A percentile compares a stretch with the other conserved stretches of the same genome.
Conservation (phyloP, 2,888 invertebrate genomes). For the Endomychus coccineus region DNA sequence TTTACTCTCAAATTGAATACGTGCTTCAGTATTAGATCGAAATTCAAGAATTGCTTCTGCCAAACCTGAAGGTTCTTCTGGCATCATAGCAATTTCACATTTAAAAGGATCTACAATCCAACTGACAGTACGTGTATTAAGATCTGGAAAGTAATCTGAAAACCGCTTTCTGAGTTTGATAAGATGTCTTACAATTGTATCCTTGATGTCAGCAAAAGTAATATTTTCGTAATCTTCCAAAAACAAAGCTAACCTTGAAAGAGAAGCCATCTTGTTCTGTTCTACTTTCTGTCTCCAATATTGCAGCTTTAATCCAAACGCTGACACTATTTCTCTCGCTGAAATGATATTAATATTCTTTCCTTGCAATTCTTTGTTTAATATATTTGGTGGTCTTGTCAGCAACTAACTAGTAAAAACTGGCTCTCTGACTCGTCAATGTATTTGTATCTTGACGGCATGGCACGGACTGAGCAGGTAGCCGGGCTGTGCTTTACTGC, state of each 20-base stretch:
- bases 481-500: no score
- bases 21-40: conserved; percentile 25
- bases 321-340: conserved; percentile 21
- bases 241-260: conserved; percentile 24
- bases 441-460: conserved; percentile 19
- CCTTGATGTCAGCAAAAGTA: conserved; percentile 24
- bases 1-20: conserved; percentile 24
- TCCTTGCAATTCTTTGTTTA: conserved; percentile 24
- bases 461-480: conserved; percentile 16
- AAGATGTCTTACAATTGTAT: conserved; percentile 25
- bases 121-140: conserved; percentile 19
- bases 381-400: conserved; percentile 21
- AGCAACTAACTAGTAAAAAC: conserved; percentile 19
- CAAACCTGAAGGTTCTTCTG: conserved; percentile 23
- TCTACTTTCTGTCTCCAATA: conserved; percentile 23
- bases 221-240: conserved; percentile 23
- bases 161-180: conserved; percentile 25
- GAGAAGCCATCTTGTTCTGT: conserved; percentile 23
- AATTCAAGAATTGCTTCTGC: conserved; percentile 25
- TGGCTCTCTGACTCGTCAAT: conserved; percentile 13
- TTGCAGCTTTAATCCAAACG: conserved; percentile 22
- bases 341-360: conserved; percentile 22
- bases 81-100: conserved; percentile 15
- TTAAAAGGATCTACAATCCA: conserved; percentile 16
- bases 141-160: conserved; percentile 25